phyloP scores from a whole-genome alignment of 2,888 invertebrate genomes.

The Chalcis sispes region DNA sequence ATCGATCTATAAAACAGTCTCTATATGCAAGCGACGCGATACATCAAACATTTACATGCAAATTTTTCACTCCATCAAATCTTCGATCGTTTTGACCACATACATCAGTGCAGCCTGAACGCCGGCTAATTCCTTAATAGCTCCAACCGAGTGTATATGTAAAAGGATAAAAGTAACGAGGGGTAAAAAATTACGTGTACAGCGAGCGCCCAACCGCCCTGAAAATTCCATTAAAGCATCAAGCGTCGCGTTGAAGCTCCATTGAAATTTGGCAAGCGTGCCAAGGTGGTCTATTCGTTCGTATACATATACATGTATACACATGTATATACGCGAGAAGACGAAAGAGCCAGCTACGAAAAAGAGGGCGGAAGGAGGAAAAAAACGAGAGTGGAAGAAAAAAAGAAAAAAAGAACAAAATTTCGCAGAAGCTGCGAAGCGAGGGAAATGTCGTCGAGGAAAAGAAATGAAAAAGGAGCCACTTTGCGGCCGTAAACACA shows the following conservation, averaged over 20 bases:
- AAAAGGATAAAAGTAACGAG: background rate
- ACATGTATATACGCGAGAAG: background rate
- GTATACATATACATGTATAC: background rate
- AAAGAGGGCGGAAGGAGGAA: background rate
- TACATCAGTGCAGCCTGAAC: background rate
- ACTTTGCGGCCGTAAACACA: constrained; percentile 2
- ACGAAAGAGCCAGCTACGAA: background rate
- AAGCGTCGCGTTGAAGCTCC: constrained; percentile 9
- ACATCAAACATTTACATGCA: constrained; percentile 2
- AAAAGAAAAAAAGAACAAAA: background rate
- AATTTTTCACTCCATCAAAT: background rate
- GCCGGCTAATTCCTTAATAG: constrained; percentile 11
- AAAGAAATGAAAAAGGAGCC: background rate
- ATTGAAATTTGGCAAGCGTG: constrained; percentile 32
- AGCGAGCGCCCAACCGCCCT: background rate
- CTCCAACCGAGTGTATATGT: background rate
- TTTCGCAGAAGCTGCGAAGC: too few relatives aligned
- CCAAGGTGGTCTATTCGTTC: constrained; percentile 1
- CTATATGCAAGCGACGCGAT: background rate
- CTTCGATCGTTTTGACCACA: background rate
- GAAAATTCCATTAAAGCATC: constrained; percentile 18
- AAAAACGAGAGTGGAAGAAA: background rate
- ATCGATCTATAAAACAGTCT: background rate
- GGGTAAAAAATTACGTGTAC: background rate
- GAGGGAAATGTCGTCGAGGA: too few relatives aligned